Conservation (phyloP, 1,140 invertebrate species). For the Subanguina moxae region DNA sequence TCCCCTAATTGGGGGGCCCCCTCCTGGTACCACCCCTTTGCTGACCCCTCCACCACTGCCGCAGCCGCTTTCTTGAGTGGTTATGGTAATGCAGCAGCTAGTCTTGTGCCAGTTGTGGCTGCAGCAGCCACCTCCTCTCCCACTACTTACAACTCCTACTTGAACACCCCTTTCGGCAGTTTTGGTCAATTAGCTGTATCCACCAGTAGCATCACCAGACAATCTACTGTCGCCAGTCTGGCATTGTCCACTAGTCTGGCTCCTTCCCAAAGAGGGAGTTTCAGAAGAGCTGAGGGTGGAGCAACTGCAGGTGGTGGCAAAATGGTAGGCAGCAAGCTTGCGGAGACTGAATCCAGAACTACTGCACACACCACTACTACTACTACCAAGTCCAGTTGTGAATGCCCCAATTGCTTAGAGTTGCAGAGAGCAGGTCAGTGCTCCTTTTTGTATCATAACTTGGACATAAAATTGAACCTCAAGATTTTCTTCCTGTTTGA, state of each 20-base stretch:
- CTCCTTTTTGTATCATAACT: neutral
- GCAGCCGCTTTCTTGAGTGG: neutral
- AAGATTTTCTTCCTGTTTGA: too few relatives aligned
- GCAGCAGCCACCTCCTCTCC: neutral
- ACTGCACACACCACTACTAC: too few relatives aligned
- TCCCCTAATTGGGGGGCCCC: neutral
- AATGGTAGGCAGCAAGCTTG: too few relatives aligned
- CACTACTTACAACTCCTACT: neutral
- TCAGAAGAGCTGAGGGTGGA: too few relatives aligned
- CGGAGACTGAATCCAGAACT: too few relatives aligned
- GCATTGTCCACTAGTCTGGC: too few relatives aligned
- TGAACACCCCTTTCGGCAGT: neutral
- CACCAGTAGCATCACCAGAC: too few relatives aligned
- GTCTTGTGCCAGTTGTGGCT: neutral
- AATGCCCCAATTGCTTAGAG: neutral
- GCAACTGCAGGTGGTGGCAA: too few relatives aligned
- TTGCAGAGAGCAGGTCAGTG: conserved; percentile 2
- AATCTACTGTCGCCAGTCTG: too few relatives aligned
- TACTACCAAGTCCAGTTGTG: neutral
- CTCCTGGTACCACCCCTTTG: conserved; percentile 3
- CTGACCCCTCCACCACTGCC: neutral
- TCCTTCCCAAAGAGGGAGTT: too few relatives aligned
- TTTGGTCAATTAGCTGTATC: too few relatives aligned
- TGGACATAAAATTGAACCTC: too few relatives aligned
- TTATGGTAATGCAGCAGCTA: neutral